Percentiles rank a stretch among this genome's conserved stretches.
Conservation (phyloP, 2,113 vertebrate species). For the Anolis carolinensis region DNA sequence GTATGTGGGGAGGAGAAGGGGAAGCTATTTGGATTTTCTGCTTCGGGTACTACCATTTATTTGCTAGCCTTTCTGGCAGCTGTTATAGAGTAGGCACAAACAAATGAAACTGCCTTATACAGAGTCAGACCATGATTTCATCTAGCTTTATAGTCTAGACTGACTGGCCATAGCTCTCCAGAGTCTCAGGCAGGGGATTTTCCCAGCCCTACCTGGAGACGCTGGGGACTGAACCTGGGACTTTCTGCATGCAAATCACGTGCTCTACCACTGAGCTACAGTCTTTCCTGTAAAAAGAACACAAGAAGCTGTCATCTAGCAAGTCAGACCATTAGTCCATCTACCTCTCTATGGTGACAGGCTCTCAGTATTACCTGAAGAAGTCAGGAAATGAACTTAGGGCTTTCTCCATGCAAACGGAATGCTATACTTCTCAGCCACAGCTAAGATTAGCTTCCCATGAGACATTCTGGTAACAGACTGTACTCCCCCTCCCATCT, state of each 20-base stretch:
- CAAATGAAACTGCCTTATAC: background rate
- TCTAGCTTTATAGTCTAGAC: background rate
- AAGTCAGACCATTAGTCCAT: background rate
- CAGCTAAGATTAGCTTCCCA: background rate
- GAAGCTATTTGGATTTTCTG: background rate
- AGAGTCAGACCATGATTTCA: background rate
- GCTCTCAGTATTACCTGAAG: background rate
- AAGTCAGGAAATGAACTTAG: background rate
- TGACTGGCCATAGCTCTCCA: background rate
- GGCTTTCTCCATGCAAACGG: background rate
- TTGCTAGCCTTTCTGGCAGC: background rate
- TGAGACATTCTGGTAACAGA: background rate
- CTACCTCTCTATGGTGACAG: background rate
- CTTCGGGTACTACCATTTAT: background rate
- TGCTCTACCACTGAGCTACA: constrained; percentile 7
- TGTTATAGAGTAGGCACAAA: background rate
- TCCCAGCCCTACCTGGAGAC: constrained; percentile 9
- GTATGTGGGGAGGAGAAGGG: background rate
- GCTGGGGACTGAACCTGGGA: constrained; percentile 3
- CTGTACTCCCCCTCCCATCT: background rate
- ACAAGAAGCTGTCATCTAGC: background rate
- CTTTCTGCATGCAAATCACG: background rate
- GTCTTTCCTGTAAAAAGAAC: constrained; percentile 5
- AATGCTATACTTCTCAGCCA: background rate
- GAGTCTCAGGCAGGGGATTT: background rate